Conservation (phyloP, 2,797 vertebrate species). For the Sebastes cheni region DNA sequence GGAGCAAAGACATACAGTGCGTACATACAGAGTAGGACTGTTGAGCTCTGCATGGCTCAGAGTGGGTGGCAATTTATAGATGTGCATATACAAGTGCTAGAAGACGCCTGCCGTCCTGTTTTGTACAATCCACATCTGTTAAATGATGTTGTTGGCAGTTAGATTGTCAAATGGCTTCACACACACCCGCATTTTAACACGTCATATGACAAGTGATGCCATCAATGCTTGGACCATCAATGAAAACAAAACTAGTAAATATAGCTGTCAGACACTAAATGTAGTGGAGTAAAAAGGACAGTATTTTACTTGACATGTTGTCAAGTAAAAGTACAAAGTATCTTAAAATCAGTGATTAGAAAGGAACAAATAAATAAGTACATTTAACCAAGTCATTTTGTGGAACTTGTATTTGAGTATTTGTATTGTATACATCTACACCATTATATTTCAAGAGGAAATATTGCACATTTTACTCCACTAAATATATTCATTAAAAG, state of each 20-base stretch:
- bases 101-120: neutral
- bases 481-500: neutral
- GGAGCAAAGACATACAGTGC: constrained; percentile 7
- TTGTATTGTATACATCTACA: neutral
- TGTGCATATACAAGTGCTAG: neutral
- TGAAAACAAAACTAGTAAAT: neutral
- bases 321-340: neutral
- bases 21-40: constrained; percentile 21
- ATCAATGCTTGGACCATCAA: neutral
- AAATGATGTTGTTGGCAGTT: neutral
- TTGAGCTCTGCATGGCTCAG: constrained; percentile 5
- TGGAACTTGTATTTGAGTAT: neutral
- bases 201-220: neutral
- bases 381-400: neutral
- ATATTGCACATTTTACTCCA: neutral
- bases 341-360: neutral
- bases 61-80: constrained; percentile 2
- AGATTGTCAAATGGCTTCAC: neutral
- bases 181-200: neutral
- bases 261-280: neutral
- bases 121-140: neutral
- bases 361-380: neutral
- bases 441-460: neutral
- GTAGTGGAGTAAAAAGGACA: neutral
- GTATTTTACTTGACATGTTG: neutral